Percentiles rank a stretch among this genome's conserved stretches.
Evolutionary conservation across 2,888 invertebrate genomes (phyloP).

Genomic region (Chymomyza procnemis): DNA sequence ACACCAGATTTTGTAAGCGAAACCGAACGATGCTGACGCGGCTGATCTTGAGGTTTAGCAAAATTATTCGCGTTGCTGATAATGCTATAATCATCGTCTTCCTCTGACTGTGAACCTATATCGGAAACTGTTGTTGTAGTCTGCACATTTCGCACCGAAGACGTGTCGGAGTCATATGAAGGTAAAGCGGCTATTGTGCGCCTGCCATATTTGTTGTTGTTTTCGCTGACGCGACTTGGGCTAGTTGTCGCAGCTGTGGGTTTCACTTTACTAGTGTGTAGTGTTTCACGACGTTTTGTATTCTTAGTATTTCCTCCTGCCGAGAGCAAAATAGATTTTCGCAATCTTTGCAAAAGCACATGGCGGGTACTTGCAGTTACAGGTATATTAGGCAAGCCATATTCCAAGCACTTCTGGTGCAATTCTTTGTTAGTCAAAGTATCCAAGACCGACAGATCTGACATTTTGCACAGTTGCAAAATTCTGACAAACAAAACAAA

Average conservation of each 20-base stretch:
- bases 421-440: conserved; percentile 70
- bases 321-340: conserved; percentile 56
- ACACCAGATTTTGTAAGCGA: conserved; percentile 72
- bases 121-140: conserved; percentile 51
- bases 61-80: conserved; percentile 5
- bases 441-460: conserved; percentile 60
- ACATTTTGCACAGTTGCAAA: conserved; percentile 32
- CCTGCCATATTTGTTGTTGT: conserved; percentile 41
- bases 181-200: conserved; percentile 53
- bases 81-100: conserved; percentile 33
- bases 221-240: conserved; percentile 17
- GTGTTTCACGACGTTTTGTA: conserved; percentile 69
- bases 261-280: conserved; percentile 59
- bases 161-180: conserved; percentile 21
- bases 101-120: conserved; percentile 49
- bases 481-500: conserved; percentile 6
- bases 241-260: conserved; percentile 39
- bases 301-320: conserved; percentile 39
- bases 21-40: conserved; percentile 57
- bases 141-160: conserved; percentile 20
- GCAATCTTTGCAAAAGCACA: conserved; percentile 68
- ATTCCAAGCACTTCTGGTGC: conserved; percentile 67
- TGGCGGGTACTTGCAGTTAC: conserved; percentile 75
- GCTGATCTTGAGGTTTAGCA: background rate
- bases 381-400: conserved; percentile 75